phyloP scores from a whole-genome alignment of 2,797 vertebrate genomes.

The Numenius phaeopus region DNA sequence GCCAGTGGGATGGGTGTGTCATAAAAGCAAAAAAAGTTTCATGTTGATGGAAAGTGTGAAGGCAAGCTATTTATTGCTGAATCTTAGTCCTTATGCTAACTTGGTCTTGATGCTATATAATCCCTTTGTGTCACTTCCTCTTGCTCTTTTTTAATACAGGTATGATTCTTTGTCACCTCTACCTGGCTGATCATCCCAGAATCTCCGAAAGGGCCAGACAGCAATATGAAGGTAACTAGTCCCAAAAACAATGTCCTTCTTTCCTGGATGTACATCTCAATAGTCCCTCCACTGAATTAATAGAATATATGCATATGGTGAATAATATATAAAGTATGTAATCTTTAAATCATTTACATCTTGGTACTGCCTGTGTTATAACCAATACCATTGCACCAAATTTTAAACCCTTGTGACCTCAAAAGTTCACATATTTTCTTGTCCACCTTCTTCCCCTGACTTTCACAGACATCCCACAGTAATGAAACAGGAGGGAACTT shows the following conservation, averaged over 20 bases:
- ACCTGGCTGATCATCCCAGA: not conserved
- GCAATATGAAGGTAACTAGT: not conserved
- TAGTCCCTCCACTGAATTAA: not conserved
- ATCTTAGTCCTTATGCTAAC: not conserved
- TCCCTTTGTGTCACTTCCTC: not conserved
- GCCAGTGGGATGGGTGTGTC: rapidly evolving
- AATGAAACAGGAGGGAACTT: not conserved
- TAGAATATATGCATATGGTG: not conserved
- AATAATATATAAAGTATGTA: not conserved
- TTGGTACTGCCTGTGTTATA: not conserved
- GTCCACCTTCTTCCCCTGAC: rapidly evolving
- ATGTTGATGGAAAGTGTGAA: not conserved
- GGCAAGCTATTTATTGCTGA: not conserved
- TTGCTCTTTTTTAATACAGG: not conserved
- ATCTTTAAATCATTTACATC: not conserved
- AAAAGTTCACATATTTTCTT: not conserved
- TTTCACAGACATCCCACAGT: not conserved
- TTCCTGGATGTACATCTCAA: not conserved
- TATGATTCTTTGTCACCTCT: not conserved
- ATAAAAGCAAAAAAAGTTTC: not conserved
- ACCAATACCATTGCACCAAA: not conserved
- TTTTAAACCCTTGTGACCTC: not conserved
- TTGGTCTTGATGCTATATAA: not conserved
- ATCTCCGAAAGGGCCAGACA: not conserved
- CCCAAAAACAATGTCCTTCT: not conserved